Conservation (phyloP, 1,140 invertebrate species). For the Idris sp. region DNA sequence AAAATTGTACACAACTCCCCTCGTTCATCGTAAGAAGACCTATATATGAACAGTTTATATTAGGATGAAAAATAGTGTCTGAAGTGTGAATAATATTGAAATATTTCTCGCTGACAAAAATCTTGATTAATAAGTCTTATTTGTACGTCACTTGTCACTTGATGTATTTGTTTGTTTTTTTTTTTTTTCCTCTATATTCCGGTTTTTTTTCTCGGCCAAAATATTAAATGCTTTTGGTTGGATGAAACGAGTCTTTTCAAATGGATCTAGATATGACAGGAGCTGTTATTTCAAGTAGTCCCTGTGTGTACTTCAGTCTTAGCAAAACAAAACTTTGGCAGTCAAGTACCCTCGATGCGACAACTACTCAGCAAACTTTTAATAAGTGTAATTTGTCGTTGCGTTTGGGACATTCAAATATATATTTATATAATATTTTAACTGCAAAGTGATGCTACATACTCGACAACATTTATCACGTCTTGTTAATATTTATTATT, state of each 20-base stretch:
- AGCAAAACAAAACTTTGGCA: not conserved
- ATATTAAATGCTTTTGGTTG: too few species aligned
- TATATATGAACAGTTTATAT: too few species aligned
- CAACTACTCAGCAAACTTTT: conserved; percentile 11
- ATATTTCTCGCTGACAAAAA: conserved; percentile 15
- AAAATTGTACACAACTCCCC: conserved; percentile 1
- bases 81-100: conserved; percentile 21
- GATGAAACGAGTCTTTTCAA: too few species aligned
- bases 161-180: conserved; percentile 24
- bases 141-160: conserved; percentile 18
- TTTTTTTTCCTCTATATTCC: conserved; percentile 12
- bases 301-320: not conserved
- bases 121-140: conserved; percentile 25
- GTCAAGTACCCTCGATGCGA: not conserved
- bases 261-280: too few species aligned
- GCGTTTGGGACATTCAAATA: not conserved
- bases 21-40: conserved; percentile 10
- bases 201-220: not conserved
- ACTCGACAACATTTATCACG: too few species aligned
- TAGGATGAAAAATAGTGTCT: conserved; percentile 20
- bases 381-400: conserved; percentile 12
- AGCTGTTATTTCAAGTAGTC: too few species aligned
- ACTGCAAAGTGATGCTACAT: too few species aligned
- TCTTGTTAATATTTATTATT: too few species aligned
- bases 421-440: too few species aligned